These are phyloP conservation scores for Hydriomena furcata DNA, from an alignment of 2,888 invertebrate genomes.

Conservation along the genomic window DNA sequence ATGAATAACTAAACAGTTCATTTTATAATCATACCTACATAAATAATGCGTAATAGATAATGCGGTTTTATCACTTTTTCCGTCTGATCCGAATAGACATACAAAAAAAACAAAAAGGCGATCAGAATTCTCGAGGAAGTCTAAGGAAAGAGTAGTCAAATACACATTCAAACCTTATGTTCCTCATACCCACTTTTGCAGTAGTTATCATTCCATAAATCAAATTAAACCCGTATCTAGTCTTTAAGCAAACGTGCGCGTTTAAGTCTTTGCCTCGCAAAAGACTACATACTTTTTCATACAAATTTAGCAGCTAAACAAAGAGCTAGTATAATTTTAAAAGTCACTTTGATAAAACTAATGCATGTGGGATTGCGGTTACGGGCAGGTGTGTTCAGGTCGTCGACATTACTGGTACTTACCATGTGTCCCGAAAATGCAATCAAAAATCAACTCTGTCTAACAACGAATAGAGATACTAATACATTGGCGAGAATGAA, in stretches of 20 bases:
- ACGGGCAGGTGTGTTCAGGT: constrained; percentile 64
- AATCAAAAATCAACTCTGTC: constrained; percentile 32
- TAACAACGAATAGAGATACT: not conserved
- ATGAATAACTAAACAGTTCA: too few species aligned
- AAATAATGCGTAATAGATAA: too few species aligned
- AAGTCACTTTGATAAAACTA: constrained; percentile 45
- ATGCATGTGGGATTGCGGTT: constrained; percentile 59
- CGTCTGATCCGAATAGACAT: too few species aligned
- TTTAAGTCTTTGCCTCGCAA: constrained; percentile 32
- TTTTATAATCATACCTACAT: too few species aligned
- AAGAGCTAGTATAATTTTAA: constrained; percentile 18
- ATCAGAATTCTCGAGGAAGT: too few species aligned
- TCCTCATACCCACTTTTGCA: too few species aligned
- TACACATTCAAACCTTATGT: too few species aligned
- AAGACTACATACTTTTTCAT: not conserved
- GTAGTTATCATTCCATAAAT: too few species aligned
- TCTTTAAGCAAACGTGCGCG: constrained; percentile 17
- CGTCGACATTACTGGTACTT: constrained; percentile 58
- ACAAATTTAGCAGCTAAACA: not conserved
- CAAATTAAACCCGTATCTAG: too few species aligned
- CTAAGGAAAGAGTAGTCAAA: too few species aligned
- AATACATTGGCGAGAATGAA: constrained; percentile 14
- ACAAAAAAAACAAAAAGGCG: too few species aligned
- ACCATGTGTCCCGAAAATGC: constrained; percentile 38
- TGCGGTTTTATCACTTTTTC: too few species aligned